These are phyloP conservation scores for Bombus fervidus DNA, from an alignment of 1,140 invertebrate genomes.

Conservation along the genomic window DNA sequence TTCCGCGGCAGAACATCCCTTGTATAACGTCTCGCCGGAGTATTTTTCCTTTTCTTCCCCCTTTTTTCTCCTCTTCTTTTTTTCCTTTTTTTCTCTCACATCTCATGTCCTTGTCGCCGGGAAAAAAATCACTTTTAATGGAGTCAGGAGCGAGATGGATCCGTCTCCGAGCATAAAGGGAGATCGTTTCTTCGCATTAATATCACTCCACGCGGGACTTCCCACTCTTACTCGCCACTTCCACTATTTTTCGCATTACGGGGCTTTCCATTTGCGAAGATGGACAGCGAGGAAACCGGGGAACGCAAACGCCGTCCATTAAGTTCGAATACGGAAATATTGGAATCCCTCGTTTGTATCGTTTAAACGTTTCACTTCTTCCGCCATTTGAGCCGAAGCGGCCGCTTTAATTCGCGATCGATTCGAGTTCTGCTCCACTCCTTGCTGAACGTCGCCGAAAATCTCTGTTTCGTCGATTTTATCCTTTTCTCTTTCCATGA, in stretches of 20 bases:
- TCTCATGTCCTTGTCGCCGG: not conserved
- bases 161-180: constrained; percentile 38
- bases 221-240: constrained; percentile 29
- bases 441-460: not conserved
- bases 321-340: constrained; percentile 60
- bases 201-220: constrained; percentile 58
- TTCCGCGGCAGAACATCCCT: constrained; percentile 31
- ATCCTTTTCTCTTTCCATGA: not conserved
- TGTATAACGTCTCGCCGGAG: constrained; percentile 13
- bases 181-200: constrained; percentile 68
- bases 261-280: constrained; percentile 60
- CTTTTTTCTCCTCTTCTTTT: too few species aligned
- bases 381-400: not conserved
- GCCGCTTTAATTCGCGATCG: not conserved
- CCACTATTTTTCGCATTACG: constrained; percentile 66
- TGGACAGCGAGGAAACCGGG: constrained; percentile 50
- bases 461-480: not conserved
- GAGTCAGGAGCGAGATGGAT: constrained; percentile 59
- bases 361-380: constrained; percentile 3
- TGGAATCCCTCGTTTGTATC: constrained; percentile 54
- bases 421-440: not conserved
- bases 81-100: not conserved
- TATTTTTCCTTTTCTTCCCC: not conserved
- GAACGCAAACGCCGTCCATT: constrained; percentile 58
- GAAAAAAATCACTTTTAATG: constrained; percentile 60